These are phyloP conservation scores for Protonemura montana DNA, from an alignment of 2,888 invertebrate genomes.

Conservation along the genomic window DNA sequence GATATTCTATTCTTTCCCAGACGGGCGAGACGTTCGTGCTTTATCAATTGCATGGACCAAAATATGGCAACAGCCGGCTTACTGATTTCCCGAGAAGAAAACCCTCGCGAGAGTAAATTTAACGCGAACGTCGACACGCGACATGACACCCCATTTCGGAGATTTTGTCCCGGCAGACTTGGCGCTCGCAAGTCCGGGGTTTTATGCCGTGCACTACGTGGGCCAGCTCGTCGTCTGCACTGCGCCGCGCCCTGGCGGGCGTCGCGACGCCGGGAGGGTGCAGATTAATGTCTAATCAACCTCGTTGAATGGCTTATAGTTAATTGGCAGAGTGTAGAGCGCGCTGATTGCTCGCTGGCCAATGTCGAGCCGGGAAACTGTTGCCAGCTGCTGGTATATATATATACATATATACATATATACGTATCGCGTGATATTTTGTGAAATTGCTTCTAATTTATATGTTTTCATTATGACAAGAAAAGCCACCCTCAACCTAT, in stretches of 20 bases:
- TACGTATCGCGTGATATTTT: not conserved
- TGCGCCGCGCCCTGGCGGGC: not conserved
- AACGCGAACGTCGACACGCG: not conserved
- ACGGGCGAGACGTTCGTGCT: too few species aligned
- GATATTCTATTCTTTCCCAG: too few species aligned
- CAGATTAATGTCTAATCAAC: conserved; percentile 27
- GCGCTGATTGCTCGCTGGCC: conserved; percentile 9
- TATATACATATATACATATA: too few species aligned
- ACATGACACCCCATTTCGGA: not conserved
- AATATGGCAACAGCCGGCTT: not conserved
- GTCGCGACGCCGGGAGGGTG: not conserved
- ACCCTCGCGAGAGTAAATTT: not conserved
- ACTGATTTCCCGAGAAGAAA: not conserved
- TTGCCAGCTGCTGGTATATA: conserved; percentile 15
- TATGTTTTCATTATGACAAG: conserved; percentile 29
- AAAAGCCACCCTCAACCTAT: not conserved
- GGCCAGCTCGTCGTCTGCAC: not conserved
- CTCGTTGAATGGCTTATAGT: conserved; percentile 17
- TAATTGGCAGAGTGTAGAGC: not conserved
- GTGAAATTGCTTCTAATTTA: conserved; percentile 32
- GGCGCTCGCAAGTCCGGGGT: not conserved
- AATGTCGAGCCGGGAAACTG: not conserved
- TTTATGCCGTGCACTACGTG: not conserved
- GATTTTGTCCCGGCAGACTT: not conserved
- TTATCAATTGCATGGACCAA: too few species aligned